Conservation (phyloP, 2,888 invertebrate genomes). For the Caenorhabditis becei region DNA sequence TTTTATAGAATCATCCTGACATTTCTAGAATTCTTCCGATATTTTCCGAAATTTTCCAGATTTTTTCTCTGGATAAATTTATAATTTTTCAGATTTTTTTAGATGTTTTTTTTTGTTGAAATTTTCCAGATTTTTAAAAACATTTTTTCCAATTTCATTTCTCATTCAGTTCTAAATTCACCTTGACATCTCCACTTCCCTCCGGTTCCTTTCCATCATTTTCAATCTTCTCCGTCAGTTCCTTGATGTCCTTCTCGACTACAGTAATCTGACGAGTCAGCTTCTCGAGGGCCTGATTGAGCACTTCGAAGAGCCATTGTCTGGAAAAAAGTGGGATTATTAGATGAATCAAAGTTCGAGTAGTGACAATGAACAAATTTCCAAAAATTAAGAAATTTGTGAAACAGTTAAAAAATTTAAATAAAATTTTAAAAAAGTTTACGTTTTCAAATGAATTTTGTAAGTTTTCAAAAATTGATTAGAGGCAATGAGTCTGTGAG, state of each 20-base stretch:
- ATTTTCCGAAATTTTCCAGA: no score
- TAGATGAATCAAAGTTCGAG: background rate
- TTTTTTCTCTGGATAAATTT: no score
- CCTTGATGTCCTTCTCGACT: constrained; percentile 62
- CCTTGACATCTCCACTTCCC: constrained; percentile 29
- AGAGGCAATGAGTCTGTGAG: no score
- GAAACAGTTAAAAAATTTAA: no score
- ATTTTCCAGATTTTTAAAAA: background rate
- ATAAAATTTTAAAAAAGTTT: no score
- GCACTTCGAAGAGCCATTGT: constrained; percentile 95
- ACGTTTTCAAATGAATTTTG: no score
- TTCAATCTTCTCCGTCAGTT: constrained; percentile 57
- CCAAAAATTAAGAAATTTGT: no score
- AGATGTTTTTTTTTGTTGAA: background rate
- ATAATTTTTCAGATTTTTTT: no score
- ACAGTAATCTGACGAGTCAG: constrained; percentile 86
- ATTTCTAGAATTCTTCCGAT: no score
- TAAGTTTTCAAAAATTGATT: no score
- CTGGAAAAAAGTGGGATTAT: constrained; percentile 83
- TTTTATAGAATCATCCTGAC: no score
- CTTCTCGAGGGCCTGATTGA: constrained; percentile 95
- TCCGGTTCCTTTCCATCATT: constrained; percentile 20
- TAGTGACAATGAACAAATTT: background rate
- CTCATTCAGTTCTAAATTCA: no score
- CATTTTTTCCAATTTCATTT: background rate